Evolutionary conservation across 1,140 invertebrate genomes (phyloP).

Genomic region (Eciton burchellii): DNA sequence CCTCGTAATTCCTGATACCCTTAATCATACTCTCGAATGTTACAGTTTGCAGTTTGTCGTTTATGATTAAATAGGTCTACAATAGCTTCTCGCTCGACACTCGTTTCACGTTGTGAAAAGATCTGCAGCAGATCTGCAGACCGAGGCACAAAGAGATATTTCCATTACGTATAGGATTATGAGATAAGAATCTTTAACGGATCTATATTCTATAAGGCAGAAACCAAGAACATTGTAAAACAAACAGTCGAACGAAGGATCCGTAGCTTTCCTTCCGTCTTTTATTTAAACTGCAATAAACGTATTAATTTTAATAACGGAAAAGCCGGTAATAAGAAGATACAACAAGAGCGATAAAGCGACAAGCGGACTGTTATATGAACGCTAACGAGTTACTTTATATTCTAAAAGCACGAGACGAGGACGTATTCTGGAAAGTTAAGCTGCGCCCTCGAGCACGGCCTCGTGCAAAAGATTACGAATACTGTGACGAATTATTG

Average conservation of each 20-base stretch:
- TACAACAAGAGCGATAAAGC: not conserved
- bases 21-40: conserved; percentile 7
- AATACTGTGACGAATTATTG: conserved; percentile 55
- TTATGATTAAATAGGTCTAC: not conserved
- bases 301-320: not conserved
- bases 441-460: conserved; percentile 21
- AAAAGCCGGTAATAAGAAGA: not conserved
- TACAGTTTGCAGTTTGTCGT: conserved; percentile 5
- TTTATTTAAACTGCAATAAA: not conserved
- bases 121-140: no score
- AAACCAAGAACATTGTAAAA: no score
- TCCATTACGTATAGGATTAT: no score
- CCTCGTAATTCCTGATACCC: not conserved
- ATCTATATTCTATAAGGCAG: no score
- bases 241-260: no score
- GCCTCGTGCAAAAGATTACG: conserved; percentile 13
- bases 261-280: not conserved
- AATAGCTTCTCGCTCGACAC: not conserved
- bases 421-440: conserved; percentile 45
- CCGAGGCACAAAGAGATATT: no score
- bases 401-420: conserved; percentile 11
- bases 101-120: no score
- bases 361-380: no score
- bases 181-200: no score
- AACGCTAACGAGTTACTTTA: conserved; percentile 4